Evolutionary conservation across 1,140 invertebrate species (phyloP), one percentile per base, ranked within the genome.

Genomic region (Papilio xuthus): DNA sequence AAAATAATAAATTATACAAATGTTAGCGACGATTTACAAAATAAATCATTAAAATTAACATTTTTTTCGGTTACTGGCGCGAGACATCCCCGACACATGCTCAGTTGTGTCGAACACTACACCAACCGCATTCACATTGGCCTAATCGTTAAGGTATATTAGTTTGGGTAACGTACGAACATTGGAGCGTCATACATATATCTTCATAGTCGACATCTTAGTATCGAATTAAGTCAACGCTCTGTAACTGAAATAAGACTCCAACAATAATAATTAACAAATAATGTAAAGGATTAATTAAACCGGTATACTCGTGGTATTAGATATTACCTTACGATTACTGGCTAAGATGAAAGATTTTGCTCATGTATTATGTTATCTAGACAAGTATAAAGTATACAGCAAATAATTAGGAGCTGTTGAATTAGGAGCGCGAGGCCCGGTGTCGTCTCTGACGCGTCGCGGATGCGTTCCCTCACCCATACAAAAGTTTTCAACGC

Each of bases 1-100:
- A 86, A 85, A 63, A 83, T 86, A 87, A 87, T 86, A 84, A 89
- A 87, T 86, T 86, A 85, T 83, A 87, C 84, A 86, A 81, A 84
- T 84, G 81, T 86, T 83, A 85, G 88, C 80, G 82, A 85, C 77
- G 81, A 79, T 78, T 78, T 41, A 70, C 80, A 74, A 74, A 60
- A 76, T 76, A 76, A 60, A 76, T 60, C 50, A 56, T 74, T 26
- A 56, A n/a, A n/a, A 76, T 60, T 63, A 23, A 13, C 18, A n/a
- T 32, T 15, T 41, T 37, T n/a, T 37, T 41, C 50, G 28, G 32
- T 76, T 60, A 60, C 37, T 53, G n/a, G 12, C 42, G 70, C 60
- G 70, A 20, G 70, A 47, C 41, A 44, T 26, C 3, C 9, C 73
- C 50, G 73, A 37, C 73, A 9, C 7, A 28, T 23, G 7, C 44